Percentiles rank a stretch among this genome's conserved stretches.
Evolutionary conservation across 2,113 vertebrate species (phyloP).

Genomic region (Xenopus borealis): DNA sequence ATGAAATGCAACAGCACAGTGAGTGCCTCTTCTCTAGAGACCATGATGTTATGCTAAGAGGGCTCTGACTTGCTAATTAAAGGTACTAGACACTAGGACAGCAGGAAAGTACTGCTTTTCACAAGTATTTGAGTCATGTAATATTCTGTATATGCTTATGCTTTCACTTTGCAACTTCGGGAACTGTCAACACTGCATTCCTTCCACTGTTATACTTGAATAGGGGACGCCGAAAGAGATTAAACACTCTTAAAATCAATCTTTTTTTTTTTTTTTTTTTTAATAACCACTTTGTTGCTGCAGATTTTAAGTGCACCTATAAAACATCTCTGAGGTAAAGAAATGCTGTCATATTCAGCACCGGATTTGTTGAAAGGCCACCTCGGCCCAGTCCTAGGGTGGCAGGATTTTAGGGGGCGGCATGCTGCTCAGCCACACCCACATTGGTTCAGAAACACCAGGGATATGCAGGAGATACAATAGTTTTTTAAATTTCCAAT

Average conservation of each 20-base stretch:
- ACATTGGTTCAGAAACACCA: too few relatives aligned
- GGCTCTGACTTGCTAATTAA: conserved; percentile 10
- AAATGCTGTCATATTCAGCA: neutral
- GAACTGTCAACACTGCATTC: neutral
- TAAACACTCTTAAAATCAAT: neutral
- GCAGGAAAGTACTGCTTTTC: conserved; percentile 2
- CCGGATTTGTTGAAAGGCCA: too few relatives aligned
- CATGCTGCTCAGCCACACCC: too few relatives aligned
- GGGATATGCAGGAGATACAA: too few relatives aligned
- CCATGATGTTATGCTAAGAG: neutral
- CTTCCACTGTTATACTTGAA: conserved; percentile 31
- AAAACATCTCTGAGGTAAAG: neutral
- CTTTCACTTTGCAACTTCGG: neutral
- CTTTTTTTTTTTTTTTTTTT: neutral
- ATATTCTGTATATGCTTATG: neutral
- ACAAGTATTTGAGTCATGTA: conserved; percentile 1
- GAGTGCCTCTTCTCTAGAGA: neutral
- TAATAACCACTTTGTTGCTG: neutral
- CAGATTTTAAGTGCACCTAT: neutral
- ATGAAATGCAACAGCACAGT: neutral
- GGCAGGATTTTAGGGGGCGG: too few relatives aligned
- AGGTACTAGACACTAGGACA: conserved; percentile 18
- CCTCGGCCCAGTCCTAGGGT: too few relatives aligned
- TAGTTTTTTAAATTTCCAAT: too few relatives aligned
- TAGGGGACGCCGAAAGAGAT: neutral